phyloP scores from a whole-genome alignment of 2,113 vertebrate species.

The Sander vitreus region DNA sequence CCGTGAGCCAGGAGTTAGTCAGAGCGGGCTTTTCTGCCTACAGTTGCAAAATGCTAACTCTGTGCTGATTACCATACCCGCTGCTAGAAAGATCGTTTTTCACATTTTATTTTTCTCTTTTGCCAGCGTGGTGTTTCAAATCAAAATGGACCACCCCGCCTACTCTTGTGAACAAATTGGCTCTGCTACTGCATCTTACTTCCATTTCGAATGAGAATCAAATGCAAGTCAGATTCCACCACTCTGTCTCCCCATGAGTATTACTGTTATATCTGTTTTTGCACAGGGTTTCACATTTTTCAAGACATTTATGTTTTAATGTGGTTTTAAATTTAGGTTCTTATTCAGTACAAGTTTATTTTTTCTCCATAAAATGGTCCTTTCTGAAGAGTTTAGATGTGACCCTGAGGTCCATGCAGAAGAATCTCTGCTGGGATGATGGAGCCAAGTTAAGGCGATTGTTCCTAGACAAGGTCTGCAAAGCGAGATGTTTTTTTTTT shows the following conservation, averaged over 20 bases:
- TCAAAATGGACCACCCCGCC: slow-evolving; percentile 57
- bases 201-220: slow-evolving; percentile 45
- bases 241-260: slow-evolving; percentile 47
- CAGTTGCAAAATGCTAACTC: slow-evolving; percentile 63
- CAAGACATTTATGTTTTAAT: slow-evolving; percentile 42
- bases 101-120: slow-evolving; percentile 59
- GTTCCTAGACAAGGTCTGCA: slow-evolving; percentile 35
- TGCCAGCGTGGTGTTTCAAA: slow-evolving; percentile 45
- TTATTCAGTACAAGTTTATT: slow-evolving; percentile 18
- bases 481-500: slow-evolving; percentile 12
- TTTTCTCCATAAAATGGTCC: slow-evolving; percentile 21
- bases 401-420: slow-evolving; percentile 18
- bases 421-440: slow-evolving; percentile 20
- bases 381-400: slow-evolving; percentile 23
- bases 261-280: slow-evolving; percentile 41
- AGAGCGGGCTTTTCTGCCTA: slow-evolving; percentile 59
- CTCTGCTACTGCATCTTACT: slow-evolving; percentile 45
- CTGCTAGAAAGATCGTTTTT: slow-evolving; percentile 59
- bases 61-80: slow-evolving; percentile 59
- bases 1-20: slow-evolving; percentile 26
- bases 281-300: slow-evolving; percentile 15
- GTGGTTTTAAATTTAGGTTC: slow-evolving; percentile 29
- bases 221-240: slow-evolving; percentile 39
- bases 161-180: slow-evolving; percentile 44
- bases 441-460: slow-evolving; percentile 48